A percentile compares a stretch with the other conserved stretches of the same genome.
Evolutionary conservation across 2,113 vertebrate species (phyloP).

Genomic region (Nothoprocta pentlandii): DNA sequence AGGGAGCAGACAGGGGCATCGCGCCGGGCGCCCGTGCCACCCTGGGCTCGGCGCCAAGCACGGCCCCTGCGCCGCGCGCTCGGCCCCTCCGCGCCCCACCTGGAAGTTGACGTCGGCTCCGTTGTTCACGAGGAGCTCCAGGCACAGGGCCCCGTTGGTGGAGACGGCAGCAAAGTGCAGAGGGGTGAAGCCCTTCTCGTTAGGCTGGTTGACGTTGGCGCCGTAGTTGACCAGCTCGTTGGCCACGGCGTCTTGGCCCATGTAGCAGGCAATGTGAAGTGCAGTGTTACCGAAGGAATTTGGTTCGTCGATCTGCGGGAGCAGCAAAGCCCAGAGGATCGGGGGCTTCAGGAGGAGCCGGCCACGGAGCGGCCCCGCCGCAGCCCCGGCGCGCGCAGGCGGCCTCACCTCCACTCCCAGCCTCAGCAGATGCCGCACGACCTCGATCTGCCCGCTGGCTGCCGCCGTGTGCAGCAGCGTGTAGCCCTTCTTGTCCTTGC

Average conservation of each 20-base stretch:
- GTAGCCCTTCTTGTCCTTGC: slow-evolving; percentile 92
- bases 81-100: slow-evolving; percentile 67
- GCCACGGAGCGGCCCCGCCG: too few species aligned
- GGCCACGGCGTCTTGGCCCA: slow-evolving; percentile 91
- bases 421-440: slow-evolving; percentile 89
- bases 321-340: too few species aligned
- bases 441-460: slow-evolving; percentile 88
- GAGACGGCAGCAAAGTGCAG: slow-evolving; percentile 94
- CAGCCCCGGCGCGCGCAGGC: background rate
- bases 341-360: background rate
- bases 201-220: slow-evolving; percentile 93
- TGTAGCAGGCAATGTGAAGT: slow-evolving; percentile 96
- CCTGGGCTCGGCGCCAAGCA: fast-evolving
- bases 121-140: slow-evolving; percentile 95
- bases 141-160: slow-evolving; percentile 91
- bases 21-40: fast-evolving
- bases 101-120: slow-evolving; percentile 93
- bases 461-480: slow-evolving; percentile 93
- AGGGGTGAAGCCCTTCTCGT: slow-evolving; percentile 89
- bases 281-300: slow-evolving; percentile 93
- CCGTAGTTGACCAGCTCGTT: slow-evolving; percentile 92
- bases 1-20: fast-evolving
- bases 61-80: background rate
- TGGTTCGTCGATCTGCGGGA: slow-evolving; percentile 87
- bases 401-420: slow-evolving; percentile 89